Evolutionary conservation across 2,888 invertebrate species (phyloP), one percentile per base, ranked within the genome.

Genomic region (Eupithecia tripunctaria): DNA sequence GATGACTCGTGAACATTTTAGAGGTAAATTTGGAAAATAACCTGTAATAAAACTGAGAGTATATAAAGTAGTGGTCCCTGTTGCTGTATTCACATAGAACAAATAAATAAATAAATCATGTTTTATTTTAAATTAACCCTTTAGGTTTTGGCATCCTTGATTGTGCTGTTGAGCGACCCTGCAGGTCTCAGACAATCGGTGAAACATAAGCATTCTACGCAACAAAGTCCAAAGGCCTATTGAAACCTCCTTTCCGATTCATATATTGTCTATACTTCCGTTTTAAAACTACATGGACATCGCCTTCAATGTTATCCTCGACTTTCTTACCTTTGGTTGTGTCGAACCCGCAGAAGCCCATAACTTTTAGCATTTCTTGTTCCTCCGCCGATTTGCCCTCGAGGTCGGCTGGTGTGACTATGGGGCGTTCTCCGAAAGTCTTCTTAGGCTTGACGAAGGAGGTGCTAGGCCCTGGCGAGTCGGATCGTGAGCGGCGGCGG

Each of bases 221-320:
- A 79, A 99, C 98, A 94, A 99, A 99, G 92, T 99, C 99, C 79
- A 99, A 94, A 59, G 99, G 99, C 87, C 99, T 95, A 92, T 99
- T 99, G 93, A 99, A 99, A 71, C 99, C 99, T 78, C 99, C 99
- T 92, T 99, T 98, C 77, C 99, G 96, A 92, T 99, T 99, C 99
- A 99, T 99, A 89, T 99, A 99, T 93, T 99, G 99, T 83, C 99
- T 96, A 90, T 99, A 99, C 93, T 99, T 98, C 83, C 99, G 95
- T 94, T 99, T 99, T 75, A 99, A 95, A 77, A 99, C 98, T 73
- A 99, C 98, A 89, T 99, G 99, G 78, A 99, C 99, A 38, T 97
- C 97, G n/a, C 98, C 99, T 70, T 96, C 96, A 83, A 99, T 98
- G 88, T 99, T 99, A 41, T 98, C 98, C 0, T 97, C 97, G 0